These are phyloP conservation scores for Leptopterna dolabrata DNA, from an alignment of 2,888 invertebrate genomes.

Conservation along the genomic window DNA sequence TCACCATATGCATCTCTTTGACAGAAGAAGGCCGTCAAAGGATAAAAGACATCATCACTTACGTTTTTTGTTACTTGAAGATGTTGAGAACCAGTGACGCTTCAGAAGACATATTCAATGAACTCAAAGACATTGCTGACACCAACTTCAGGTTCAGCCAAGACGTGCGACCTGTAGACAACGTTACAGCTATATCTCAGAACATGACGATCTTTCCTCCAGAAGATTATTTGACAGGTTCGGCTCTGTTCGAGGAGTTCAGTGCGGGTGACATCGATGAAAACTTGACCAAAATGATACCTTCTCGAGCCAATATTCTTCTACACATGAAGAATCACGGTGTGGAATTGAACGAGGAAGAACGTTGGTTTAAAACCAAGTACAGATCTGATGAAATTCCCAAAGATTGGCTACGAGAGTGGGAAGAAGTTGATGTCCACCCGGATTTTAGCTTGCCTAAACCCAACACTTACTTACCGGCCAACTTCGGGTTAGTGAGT, in stretches of 20 bases:
- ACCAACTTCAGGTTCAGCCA: slow-evolving; percentile 73
- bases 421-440: slow-evolving; percentile 72
- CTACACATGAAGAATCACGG: slow-evolving; percentile 75
- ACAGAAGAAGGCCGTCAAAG: slow-evolving; percentile 82
- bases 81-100: slow-evolving; percentile 78
- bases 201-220: slow-evolving; percentile 85
- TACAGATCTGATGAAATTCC: slow-evolving; percentile 78
- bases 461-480: slow-evolving; percentile 78
- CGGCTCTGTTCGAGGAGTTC: slow-evolving; percentile 80
- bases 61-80: slow-evolving; percentile 83
- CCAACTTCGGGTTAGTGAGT: slow-evolving; percentile 75
- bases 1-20: slow-evolving; percentile 76
- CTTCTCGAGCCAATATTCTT: slow-evolving; percentile 78
- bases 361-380: slow-evolving; percentile 87
- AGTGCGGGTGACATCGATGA: slow-evolving; percentile 72
- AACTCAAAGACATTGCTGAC: slow-evolving; percentile 81
- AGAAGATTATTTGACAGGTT: slow-evolving; percentile 77
- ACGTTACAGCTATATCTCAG: slow-evolving; percentile 81
- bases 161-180: slow-evolving; percentile 78
- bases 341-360: slow-evolving; percentile 73
- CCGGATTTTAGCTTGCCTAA: slow-evolving; percentile 76
- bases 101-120: slow-evolving; percentile 76
- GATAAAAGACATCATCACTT: slow-evolving; percentile 78
- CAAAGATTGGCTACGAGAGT: slow-evolving; percentile 73
- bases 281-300: slow-evolving; percentile 72